A percentile compares a stretch with the other conserved stretches of the same genome.
These are phyloP conservation scores for Sebastes hopkinsi DNA, from an alignment of 2,797 vertebrate species.

Conservation along the genomic window DNA sequence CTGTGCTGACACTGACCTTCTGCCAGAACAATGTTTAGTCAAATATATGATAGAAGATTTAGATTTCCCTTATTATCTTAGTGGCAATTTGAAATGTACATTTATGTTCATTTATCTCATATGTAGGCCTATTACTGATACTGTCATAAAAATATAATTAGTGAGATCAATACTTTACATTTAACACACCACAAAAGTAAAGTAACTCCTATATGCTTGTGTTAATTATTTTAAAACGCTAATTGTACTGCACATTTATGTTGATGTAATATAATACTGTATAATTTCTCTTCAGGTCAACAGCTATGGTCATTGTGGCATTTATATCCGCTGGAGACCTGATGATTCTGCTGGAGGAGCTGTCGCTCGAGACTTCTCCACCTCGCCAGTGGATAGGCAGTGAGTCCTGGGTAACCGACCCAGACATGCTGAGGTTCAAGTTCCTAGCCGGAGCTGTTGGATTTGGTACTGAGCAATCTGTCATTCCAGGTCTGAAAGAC, in stretches of 20 bases:
- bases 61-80: no score
- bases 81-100: no score
- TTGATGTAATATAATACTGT: no score
- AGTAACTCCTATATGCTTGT: no score
- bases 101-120: no score
- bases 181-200: no score
- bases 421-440: conserved; percentile 49
- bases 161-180: neutral
- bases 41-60: no score
- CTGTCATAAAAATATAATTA: neutral
- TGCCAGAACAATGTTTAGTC: no score
- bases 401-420: conserved; percentile 73
- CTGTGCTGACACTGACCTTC: no score
- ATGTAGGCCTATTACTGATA: neutral
- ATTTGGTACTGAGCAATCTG: conserved; percentile 66
- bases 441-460: conserved; percentile 69
- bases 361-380: conserved; percentile 47
- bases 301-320: conserved; percentile 69
- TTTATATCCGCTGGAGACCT: conserved; percentile 68
- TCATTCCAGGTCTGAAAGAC: conserved; percentile 72
- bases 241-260: no score
- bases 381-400: conserved; percentile 76
- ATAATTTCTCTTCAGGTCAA: conserved; percentile 56
- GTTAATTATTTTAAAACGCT: neutral
- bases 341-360: conserved; percentile 63